A percentile compares a stretch with the other conserved stretches of the same genome.
Conservation (phyloP, 2,888 invertebrate genomes). For the Macrosoma leucophasiata region DNA sequence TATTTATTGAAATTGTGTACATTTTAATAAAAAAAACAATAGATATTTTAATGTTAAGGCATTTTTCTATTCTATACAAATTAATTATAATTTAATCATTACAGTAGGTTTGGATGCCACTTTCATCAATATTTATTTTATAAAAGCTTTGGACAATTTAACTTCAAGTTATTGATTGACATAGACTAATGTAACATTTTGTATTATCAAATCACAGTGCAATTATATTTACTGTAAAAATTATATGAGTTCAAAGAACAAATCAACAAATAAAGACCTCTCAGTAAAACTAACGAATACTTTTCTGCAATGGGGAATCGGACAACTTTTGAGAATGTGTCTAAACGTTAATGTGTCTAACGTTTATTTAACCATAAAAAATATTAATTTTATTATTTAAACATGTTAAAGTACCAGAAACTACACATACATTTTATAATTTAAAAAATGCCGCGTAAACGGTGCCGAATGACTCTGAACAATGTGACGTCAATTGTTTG, state of each 20-base stretch:
- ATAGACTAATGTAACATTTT: too few species aligned
- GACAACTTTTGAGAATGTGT: slow-evolving; percentile 2
- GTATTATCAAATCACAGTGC: slow-evolving; percentile 29
- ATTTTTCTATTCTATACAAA: slow-evolving; percentile 26
- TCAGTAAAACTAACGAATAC: slow-evolving; percentile 3
- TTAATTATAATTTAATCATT: slow-evolving; percentile 27
- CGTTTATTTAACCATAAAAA: too few species aligned
- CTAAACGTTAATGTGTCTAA: slow-evolving; percentile 10
- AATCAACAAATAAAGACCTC: too few species aligned
- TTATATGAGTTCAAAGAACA: too few species aligned
- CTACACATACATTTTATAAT: too few species aligned
- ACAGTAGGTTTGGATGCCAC: slow-evolving; percentile 18
- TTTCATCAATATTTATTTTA: slow-evolving; percentile 30
- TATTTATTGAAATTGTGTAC: slow-evolving; percentile 36
- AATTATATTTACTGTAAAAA: too few species aligned
- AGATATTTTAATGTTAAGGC: slow-evolving; percentile 23
- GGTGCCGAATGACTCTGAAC: too few species aligned
- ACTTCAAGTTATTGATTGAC: slow-evolving; percentile 20
- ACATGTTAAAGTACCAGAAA: too few species aligned
- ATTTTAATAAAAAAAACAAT: slow-evolving; percentile 28
- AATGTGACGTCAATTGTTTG: too few species aligned
- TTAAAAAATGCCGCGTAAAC: too few species aligned
- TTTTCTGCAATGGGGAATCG: slow-evolving; percentile 1
- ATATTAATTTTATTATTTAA: too few species aligned
- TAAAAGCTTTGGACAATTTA: slow-evolving; percentile 38